Base-by-base conservation (phyloP, 2,888 invertebrate species). In the Nyleta sp. region DNA sequence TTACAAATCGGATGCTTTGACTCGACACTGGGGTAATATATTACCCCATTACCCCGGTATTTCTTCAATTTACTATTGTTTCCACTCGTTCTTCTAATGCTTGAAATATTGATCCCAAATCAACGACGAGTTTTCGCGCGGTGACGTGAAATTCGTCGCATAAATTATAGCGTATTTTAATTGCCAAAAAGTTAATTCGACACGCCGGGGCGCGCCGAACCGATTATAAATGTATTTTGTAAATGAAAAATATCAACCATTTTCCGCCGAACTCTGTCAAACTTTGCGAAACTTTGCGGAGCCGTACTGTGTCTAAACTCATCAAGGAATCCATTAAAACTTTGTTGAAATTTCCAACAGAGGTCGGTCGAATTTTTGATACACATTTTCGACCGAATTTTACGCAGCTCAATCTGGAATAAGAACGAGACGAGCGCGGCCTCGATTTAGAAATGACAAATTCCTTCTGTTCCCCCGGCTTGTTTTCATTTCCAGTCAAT, bases 241-340 rank as follows among this genome's bases (percentile, higher is more conserved):
- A 55, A 53, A 62, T 68, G 62, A 55, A 75, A 62, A 68, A 68
- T 75, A 60, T 75, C 68, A 53, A 60, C 67, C 55, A 75, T 62
- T 68, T 75, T 67, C 42, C 44, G 10, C 24, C 40, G 31, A 75
- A 68, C 67, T 75, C 55, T 68, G 74, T 67, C 67, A 74, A 74
- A 67, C 33, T 74, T 74, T 67, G 28, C 35, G 17, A 59, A 74
- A 74, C 67, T 60, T 67, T 67, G 67, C 22, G 6, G 35, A 44
- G 44, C 35, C 73, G 20, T 55, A 55, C 68, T 55, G 60, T 68
- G 75, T 75, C 60, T 68, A 68, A 75, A 75, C 68, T 75, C 75
- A 75, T 75, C 67, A 75, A 75, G 68, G 75, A 75, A 75, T 75
- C 75, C 68, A 75, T 75, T 75, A 75, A 75, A 75, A 75, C 68